Percentiles rank a stretch among this genome's conserved stretches.
Evolutionary conservation across 1,140 invertebrate species (phyloP).

Genomic region (Aphis craccivora): DNA sequence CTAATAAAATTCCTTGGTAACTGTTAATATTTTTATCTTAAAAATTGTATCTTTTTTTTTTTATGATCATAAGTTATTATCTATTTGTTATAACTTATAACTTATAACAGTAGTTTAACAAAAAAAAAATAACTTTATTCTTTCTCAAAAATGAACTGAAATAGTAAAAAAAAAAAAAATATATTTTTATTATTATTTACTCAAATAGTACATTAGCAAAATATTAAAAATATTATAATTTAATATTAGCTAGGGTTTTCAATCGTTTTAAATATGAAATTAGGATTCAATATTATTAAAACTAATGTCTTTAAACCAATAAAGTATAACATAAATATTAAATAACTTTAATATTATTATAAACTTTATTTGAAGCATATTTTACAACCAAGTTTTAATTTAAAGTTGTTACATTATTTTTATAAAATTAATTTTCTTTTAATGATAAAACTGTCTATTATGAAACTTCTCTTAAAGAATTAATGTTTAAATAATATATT

Average conservation of each 20-base stretch:
- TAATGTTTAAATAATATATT: not conserved
- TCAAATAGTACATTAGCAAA: not conserved
- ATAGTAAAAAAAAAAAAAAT: not conserved
- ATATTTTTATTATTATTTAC: not conserved
- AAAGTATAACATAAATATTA: not conserved
- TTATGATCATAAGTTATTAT: not conserved
- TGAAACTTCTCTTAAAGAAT: not conserved
- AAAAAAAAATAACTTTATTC: not conserved
- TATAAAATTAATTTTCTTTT: not conserved
- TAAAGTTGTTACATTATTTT: not conserved
- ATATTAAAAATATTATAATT: too few species aligned
- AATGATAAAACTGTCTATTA: not conserved
- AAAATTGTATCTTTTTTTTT: not conserved
- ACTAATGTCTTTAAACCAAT: not conserved
- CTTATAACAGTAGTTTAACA: not conserved
- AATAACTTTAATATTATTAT: not conserved
- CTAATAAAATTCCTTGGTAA: not conserved
- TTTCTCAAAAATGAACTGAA: not conserved
- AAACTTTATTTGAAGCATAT: not conserved
- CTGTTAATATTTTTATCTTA: too few species aligned
- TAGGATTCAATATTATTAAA: not conserved
- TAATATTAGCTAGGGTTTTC: not conserved
- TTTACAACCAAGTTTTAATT: constrained; percentile 4
- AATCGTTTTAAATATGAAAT: not conserved
- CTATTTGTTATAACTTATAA: too few species aligned